Percentiles rank a stretch among this genome's conserved stretches.
These are phyloP conservation scores for Anser cygnoides DNA, from an alignment of 2,113 vertebrate species.

Conservation along the genomic window DNA sequence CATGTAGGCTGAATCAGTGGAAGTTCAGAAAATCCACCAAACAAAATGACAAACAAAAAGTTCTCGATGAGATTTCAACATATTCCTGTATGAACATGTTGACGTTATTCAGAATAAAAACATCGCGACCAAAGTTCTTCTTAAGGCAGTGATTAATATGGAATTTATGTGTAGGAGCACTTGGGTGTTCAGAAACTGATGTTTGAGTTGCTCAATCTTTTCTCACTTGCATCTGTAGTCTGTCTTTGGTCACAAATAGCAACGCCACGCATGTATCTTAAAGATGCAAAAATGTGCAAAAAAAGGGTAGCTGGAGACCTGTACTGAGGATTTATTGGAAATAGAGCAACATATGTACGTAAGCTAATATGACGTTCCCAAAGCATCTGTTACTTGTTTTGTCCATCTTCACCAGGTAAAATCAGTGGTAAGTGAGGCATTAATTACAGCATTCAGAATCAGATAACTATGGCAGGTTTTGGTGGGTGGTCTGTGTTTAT, in stretches of 20 bases:
- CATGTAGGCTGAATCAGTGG: neutral
- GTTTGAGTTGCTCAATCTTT: neutral
- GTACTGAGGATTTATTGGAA: neutral
- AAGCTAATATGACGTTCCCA: neutral
- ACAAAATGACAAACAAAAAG: neutral
- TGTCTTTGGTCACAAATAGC: neutral
- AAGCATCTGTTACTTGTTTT: neutral
- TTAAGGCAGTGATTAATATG: neutral
- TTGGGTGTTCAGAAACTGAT: neutral
- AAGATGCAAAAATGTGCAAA: neutral
- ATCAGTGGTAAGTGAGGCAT: neutral
- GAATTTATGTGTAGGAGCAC: neutral
- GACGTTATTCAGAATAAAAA: neutral
- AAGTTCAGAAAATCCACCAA: neutral
- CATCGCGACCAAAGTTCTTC: neutral
- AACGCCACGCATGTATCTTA: neutral
- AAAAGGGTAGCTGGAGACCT: neutral
- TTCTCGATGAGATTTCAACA: constrained; percentile 5
- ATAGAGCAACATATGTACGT: neutral
- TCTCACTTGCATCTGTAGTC: neutral
- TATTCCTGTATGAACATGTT: neutral
- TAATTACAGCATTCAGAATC: neutral
- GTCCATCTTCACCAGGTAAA: neutral
- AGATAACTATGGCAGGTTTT: neutral
- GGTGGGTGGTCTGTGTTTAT: constrained; percentile 43